Conservation (phyloP, 2,797 vertebrate genomes). For the Chelon auratus region DNA sequence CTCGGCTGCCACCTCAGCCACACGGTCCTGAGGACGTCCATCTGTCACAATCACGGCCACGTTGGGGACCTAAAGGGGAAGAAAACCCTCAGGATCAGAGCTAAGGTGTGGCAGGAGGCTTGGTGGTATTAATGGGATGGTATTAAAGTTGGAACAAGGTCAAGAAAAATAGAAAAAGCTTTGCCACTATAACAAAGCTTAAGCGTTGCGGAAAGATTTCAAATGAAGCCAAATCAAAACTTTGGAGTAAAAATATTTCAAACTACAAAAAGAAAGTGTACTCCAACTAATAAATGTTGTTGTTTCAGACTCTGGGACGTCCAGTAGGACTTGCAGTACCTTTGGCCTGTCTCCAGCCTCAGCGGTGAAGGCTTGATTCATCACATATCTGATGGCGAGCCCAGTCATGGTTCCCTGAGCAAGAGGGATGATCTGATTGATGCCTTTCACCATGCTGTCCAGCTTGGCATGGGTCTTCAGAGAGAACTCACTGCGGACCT, state of each 20-base stretch:
- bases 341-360: slow-evolving; percentile 90
- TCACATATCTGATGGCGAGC: slow-evolving; percentile 94
- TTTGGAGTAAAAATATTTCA: background rate
- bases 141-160: no score
- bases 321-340: slow-evolving; percentile 56
- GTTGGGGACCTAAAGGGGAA: slow-evolving; percentile 81
- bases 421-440: slow-evolving; percentile 92
- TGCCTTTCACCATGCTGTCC: slow-evolving; percentile 89
- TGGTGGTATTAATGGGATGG: no score
- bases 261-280: background rate
- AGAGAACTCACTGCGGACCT: slow-evolving; percentile 96
- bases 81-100: background rate
- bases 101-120: background rate
- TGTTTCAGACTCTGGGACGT: background rate
- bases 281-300: background rate
- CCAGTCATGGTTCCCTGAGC: slow-evolving; percentile 99
- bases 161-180: no score
- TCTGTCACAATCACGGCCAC: slow-evolving; percentile 94
- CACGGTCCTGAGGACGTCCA: slow-evolving; percentile 95
- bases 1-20: slow-evolving; percentile 92
- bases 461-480: slow-evolving; percentile 87
- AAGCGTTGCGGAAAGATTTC: no score
- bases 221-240: no score
- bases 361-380: slow-evolving; percentile 90
- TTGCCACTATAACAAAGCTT: no score